Base-by-base conservation (phyloP, 1,140 invertebrate species). In the Pseudoatta argentina region DNA sequence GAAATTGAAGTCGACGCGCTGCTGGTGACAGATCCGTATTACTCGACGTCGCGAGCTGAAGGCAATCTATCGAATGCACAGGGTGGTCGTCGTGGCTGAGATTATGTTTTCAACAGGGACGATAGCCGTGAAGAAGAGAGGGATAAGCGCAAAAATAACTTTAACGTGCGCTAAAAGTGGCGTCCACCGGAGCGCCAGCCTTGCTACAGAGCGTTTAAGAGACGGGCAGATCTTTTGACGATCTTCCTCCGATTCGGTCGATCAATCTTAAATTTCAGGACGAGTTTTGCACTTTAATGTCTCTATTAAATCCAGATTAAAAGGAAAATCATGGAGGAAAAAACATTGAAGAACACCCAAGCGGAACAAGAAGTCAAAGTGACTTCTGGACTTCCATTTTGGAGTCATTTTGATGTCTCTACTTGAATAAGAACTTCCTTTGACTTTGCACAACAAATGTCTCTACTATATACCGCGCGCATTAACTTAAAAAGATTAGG, bases 81-180 rank as follows among this genome's bases (percentile, higher is more conserved):
- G 71, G 44, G 51, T 86, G 73, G 81, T 59, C 87, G 76, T 53
- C 72, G 64, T 30, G 59, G 55, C 71, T 75, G 82, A 61, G 73
- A 57, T 77, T 59, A 90, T 86, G 92, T 91, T 92, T 91, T 92
- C 88, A 86, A 91, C 27, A 87, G 85, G 89, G 93, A 90, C 87
- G 86, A 85, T 90, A 69, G 64, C n/a, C 57, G 39, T 82, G 79
- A 88, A 87, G 89, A 87, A 76, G 86, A 88, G 87, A 90, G 87
- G 89, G 89, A 92, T 89, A 90, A 91, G 88, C 72, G 94, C 93
- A 88, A 95, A 95, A 94, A 94, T 94, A 94, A 94, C 93, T 91
- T 78, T 83, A 91, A 91, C 91, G 88, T 92, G 93, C 92, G 94
- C 94, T 94, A 94, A 94, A 94, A 92, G 93, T 88, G 91, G 92